A percentile compares a stretch with the other conserved stretches of the same genome.
These are phyloP conservation scores for Axinella damicornis DNA, from an alignment of 37 sponge, comb jelly and placozoan species.

Conservation along the genomic window DNA sequence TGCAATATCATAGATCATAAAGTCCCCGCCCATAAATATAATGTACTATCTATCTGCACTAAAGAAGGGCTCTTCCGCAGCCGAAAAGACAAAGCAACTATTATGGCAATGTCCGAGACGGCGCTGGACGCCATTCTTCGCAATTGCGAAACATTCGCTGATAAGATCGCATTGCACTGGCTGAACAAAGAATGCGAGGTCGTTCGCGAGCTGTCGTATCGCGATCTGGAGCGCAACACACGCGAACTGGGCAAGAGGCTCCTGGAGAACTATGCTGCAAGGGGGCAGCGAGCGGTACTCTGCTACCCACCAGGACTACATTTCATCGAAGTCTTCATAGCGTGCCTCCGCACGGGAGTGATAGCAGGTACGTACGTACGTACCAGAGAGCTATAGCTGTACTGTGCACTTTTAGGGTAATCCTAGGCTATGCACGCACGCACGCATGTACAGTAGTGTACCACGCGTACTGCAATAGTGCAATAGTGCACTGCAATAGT, in stretches of 20 bases:
- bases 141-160: constrained; percentile 18
- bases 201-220: constrained; percentile 3
- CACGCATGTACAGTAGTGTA: no score
- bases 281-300: constrained; percentile 39
- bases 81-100: neutral
- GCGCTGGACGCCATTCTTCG: constrained; percentile 9
- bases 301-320: constrained; percentile 65
- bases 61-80: no score
- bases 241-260: constrained; percentile 19
- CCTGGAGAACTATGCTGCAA: neutral
- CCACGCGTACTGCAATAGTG: no score
- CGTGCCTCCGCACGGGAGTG: constrained; percentile 48
- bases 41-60: no score
- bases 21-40: no score
- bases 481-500: no score
- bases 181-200: constrained; percentile 30
- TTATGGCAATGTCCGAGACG: neutral
- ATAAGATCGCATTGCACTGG: constrained; percentile 42
- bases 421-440: no score
- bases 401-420: no score
- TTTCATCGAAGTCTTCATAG: constrained; percentile 28
- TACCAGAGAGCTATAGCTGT: no score
- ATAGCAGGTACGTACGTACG: constrained; percentile 42
- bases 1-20: no score
- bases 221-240: constrained; percentile 1